Conservation (phyloP, 1,140 invertebrate genomes). For the Neodiprion fabricii region DNA sequence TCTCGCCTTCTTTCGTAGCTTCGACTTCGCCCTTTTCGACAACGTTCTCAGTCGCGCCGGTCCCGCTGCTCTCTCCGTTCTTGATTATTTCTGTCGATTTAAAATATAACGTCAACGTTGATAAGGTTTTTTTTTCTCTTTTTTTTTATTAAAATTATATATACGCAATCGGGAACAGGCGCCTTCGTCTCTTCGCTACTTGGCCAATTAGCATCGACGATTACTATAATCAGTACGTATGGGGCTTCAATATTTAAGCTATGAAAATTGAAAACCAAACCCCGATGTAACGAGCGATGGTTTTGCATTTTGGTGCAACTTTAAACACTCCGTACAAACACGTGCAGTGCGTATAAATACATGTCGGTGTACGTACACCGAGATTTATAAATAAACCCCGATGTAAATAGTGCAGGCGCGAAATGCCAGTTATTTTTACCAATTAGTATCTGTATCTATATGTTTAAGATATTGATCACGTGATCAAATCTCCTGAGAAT, state of each 20-base stretch:
- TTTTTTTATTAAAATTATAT: no score
- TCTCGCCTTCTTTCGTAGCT: slow-evolving; percentile 61
- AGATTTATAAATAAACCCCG: slow-evolving; percentile 58
- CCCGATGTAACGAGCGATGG: neutral
- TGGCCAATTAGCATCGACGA: no score
- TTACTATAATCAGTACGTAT: no score
- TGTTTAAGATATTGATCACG: slow-evolving; percentile 18
- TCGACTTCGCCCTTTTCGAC: slow-evolving; percentile 65
- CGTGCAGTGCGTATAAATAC: neutral
- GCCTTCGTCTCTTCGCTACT: no score
- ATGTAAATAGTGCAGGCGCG: slow-evolving; percentile 57
- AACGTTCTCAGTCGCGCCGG: slow-evolving; percentile 45
- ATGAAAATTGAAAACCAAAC: no score
- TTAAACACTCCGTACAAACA: neutral
- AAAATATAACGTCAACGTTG: no score
- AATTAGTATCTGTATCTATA: slow-evolving; percentile 36
- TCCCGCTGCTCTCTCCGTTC: slow-evolving; percentile 24
- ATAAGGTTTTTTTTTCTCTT: no score
- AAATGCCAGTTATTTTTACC: slow-evolving; percentile 58
- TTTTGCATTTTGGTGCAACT: neutral
- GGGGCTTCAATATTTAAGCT: no score
- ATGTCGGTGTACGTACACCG: slow-evolving; percentile 25
- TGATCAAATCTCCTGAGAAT: no score
- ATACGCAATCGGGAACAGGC: no score
- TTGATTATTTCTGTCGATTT: neutral